Conservation (phyloP, 2,797 vertebrate species). For the Merluccius polli region DNA sequence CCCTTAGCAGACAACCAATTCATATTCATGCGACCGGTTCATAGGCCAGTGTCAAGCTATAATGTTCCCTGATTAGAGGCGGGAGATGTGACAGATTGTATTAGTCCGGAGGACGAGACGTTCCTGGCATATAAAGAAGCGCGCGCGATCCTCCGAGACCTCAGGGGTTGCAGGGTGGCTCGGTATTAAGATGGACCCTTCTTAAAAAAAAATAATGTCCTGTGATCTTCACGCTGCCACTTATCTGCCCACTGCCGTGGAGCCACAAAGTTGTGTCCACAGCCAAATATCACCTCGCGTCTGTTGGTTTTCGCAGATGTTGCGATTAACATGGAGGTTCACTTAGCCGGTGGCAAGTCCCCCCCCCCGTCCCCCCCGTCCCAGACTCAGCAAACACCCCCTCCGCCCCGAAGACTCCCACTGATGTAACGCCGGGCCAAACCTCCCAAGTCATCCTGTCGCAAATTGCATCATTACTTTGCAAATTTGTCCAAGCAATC, state of each 20-base stretch:
- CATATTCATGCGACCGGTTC: slow-evolving; percentile 40
- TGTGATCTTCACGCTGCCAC: neutral
- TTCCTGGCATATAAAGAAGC: neutral
- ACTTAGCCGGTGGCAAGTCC: slow-evolving; percentile 24
- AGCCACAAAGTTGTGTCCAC: neutral
- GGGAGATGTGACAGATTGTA: slow-evolving; percentile 45
- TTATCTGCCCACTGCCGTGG: neutral
- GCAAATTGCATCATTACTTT: slow-evolving; percentile 74
- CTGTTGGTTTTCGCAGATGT: slow-evolving; percentile 24
- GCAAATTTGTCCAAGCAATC: slow-evolving; percentile 77
- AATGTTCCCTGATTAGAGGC: slow-evolving; percentile 43
- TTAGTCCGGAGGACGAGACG: slow-evolving; percentile 32
- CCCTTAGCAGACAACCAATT: slow-evolving; percentile 32
- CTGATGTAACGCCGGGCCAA: slow-evolving; percentile 33
- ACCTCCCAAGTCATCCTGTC: slow-evolving; percentile 47
- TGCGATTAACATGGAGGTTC: slow-evolving; percentile 39
- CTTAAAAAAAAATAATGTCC: neutral
- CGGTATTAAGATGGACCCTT: neutral
- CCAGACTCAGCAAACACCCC: neutral
- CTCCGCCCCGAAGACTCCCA: slow-evolving; percentile 30
- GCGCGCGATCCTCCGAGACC: slow-evolving; percentile 1
- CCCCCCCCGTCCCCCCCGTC: neutral
- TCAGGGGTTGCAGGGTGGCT: neutral
- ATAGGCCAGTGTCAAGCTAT: slow-evolving; percentile 34
- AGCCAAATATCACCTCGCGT: slow-evolving; percentile 10